A percentile compares a stretch with the other conserved stretches of the same genome.
phyloP scores from a whole-genome alignment of 2,113 vertebrate genomes.

The Calypte anna region DNA sequence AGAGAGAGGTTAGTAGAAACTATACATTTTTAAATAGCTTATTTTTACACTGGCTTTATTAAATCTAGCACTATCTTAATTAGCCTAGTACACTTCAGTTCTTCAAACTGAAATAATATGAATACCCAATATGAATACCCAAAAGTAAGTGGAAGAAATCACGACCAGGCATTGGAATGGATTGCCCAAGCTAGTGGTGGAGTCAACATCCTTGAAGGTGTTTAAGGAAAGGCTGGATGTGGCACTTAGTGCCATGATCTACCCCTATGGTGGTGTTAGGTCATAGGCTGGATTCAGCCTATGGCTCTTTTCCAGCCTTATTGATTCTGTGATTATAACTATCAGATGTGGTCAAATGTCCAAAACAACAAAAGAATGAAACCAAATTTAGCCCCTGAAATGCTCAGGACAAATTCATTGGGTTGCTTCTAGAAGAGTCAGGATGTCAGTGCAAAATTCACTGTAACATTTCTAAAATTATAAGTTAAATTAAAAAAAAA shows the following conservation, averaged over 20 bases:
- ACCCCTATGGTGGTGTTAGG: no score
- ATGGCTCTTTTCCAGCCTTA: no score
- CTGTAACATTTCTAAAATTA: neutral
- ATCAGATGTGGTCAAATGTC: neutral
- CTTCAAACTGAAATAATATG: neutral
- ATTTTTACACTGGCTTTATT: conserved; percentile 5
- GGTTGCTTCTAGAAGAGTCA: neutral
- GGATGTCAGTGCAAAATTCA: neutral
- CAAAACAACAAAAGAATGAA: neutral
- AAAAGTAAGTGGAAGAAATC: neutral
- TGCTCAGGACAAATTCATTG: neutral
- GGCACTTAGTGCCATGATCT: no score
- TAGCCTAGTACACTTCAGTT: neutral
- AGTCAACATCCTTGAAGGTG: no score
- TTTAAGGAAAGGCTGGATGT: no score
- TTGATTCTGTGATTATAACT: neutral
- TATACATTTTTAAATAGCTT: neutral
- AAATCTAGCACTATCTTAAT: neutral
- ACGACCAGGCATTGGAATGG: no score
- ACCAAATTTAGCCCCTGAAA: neutral
- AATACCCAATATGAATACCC: neutral
- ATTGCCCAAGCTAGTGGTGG: no score
- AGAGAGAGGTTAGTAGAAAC: neutral
- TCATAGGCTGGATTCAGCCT: no score
- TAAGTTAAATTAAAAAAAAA: neutral